These are phyloP conservation scores for Dromococcyx pavoninus DNA, from an alignment of 2,797 vertebrate species.

Conservation along the genomic window DNA sequence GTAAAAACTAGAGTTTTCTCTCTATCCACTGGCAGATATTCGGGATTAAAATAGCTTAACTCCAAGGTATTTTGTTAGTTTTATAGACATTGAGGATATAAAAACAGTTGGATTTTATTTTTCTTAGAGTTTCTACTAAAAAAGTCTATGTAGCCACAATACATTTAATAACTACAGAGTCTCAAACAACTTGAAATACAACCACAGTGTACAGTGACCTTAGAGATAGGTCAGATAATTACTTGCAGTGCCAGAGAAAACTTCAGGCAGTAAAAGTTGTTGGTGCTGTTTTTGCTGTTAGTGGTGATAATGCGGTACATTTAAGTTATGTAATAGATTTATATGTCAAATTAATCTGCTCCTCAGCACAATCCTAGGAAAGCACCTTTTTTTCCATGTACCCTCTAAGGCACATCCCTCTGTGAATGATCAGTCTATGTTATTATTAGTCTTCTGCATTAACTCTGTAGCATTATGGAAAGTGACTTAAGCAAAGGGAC, in stretches of 20 bases:
- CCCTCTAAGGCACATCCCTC: background rate
- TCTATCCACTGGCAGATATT: background rate
- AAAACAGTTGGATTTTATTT: background rate
- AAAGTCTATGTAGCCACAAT: background rate
- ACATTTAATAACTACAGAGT: background rate
- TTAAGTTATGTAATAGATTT: conserved; percentile 16
- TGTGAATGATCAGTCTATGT: background rate
- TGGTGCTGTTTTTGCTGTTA: conserved; percentile 1
- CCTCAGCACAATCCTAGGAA: background rate
- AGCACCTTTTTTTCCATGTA: conserved; percentile 1
- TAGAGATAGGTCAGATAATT: conserved; percentile 30
- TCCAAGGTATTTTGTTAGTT: background rate
- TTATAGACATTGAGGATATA: background rate
- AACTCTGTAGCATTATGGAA: background rate
- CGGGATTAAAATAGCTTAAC: conserved; percentile 22
- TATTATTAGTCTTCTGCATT: background rate
- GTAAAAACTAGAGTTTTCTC: conserved; percentile 27
- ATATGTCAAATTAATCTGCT: conserved; percentile 38
- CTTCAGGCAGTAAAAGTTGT: background rate
- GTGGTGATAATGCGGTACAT: background rate
- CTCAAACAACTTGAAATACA: background rate
- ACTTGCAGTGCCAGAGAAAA: background rate
- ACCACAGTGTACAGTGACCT: background rate
- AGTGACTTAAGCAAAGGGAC: conserved; percentile 14
- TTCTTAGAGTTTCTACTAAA: background rate